Base-by-base conservation (phyloP, 2,113 vertebrate genomes). In the Protomyctophum bolini region DNA sequence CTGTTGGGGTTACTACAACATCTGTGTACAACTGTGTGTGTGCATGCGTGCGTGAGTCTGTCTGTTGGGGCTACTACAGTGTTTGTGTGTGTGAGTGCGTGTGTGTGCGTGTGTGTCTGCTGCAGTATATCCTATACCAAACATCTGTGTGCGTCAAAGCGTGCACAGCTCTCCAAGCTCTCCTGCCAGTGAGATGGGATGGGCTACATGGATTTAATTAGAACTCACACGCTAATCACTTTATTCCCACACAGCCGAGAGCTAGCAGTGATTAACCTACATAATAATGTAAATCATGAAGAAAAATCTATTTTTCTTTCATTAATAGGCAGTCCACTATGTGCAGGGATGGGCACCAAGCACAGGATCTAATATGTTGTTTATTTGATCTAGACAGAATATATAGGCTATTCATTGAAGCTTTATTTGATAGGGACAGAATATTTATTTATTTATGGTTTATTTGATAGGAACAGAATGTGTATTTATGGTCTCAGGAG, bases 181-280 rank as follows among this genome's bases (percentile, higher is more conserved):
- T 72, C 84, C 79, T 77, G 68, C 60, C 74, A 82, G 75, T 82
- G 84, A 85, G 82, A 77, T 78, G 83, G 69, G 73, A 81, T 86
- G 83, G 69, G 73, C 82, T 86, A 90, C 79, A 72, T 81, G 81
- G 78, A 80, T 86, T 91, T 92, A 88, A 92, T 92, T 91, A 92
- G 83, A 88, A 81, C 84, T 86, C 87, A 83, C 78, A 72, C 72
- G 78, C 85, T 91, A 91, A 91, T 91, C 85, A 88, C 85, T 84
- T 87, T 21, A 21, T 88, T 79, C 79, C 83, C 78, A 81, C 81
- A 82, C 76, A 61, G 73, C 86, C 87, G 72, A 33, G 28, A 83
- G 90, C 77, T 70, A 77, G 61, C 81, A 58, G 74, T 86, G 87
- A 88, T 84, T 88, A 84, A 60, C 75, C 75, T 75, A 80, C 77